Conservation (phyloP, 2,797 vertebrate species). For the Enteromius paludinosus region DNA sequence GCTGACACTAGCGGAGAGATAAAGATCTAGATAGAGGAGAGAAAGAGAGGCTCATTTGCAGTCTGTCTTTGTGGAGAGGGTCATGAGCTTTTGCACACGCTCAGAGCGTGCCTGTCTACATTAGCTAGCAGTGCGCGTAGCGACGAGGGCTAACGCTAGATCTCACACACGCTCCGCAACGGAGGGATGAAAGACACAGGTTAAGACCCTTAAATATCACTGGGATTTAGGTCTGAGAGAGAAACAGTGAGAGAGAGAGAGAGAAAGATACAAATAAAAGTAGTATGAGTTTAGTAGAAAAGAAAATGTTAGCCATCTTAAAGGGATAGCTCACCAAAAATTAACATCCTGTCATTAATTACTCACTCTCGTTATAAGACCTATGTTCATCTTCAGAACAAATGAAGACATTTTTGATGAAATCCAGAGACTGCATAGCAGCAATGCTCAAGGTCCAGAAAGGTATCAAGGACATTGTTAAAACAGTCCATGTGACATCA, state of each 20-base stretch:
- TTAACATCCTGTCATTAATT: neutral
- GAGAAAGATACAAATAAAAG: slow-evolving; percentile 9
- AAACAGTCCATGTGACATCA: neutral
- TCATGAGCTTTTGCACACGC: slow-evolving; percentile 61
- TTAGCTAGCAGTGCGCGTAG: slow-evolving; percentile 51
- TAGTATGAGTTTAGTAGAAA: slow-evolving; percentile 16
- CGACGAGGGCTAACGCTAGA: slow-evolving; percentile 51
- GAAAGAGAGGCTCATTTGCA: slow-evolving; percentile 70
- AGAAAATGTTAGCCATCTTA: slow-evolving; percentile 10
- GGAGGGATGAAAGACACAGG: slow-evolving; percentile 79
- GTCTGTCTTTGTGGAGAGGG: slow-evolving; percentile 62
- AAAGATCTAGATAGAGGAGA: slow-evolving; percentile 40
- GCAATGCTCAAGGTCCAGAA: neutral
- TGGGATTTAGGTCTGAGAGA: slow-evolving; percentile 81
- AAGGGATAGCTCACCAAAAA: neutral
- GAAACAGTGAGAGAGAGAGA: slow-evolving; percentile 55
- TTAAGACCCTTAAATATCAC: slow-evolving; percentile 80
- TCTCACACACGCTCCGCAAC: slow-evolving; percentile 59
- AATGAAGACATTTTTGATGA: neutral
- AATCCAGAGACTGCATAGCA: neutral
- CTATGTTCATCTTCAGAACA: neutral
- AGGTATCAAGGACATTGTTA: neutral
- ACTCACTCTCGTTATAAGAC: neutral
- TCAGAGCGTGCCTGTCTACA: slow-evolving; percentile 57
- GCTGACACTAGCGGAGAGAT: slow-evolving; percentile 55